These are phyloP conservation scores for Percina caprodes DNA, from an alignment of 2,113 vertebrate genomes.

Conservation along the genomic window DNA sequence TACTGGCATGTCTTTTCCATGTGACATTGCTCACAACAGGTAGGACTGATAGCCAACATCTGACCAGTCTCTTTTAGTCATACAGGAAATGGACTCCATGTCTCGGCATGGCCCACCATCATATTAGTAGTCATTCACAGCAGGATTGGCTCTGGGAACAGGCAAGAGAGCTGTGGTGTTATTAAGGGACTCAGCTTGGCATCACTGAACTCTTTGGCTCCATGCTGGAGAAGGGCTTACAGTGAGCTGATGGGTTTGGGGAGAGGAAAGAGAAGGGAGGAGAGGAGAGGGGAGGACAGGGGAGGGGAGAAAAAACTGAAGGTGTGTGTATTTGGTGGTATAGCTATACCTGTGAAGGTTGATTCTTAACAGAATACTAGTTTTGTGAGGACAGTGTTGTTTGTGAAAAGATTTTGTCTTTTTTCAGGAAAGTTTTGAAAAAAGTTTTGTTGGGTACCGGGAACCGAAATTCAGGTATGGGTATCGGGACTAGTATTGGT, in stretches of 20 bases:
- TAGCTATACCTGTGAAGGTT: slow-evolving; percentile 7
- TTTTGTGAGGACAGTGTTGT: background rate
- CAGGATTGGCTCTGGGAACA: slow-evolving; percentile 53
- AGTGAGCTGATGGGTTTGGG: slow-evolving; percentile 62
- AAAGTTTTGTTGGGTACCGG: no score
- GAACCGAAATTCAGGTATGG: no score
- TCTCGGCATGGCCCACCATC: slow-evolving; percentile 47
- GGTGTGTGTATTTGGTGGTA: slow-evolving; percentile 1
- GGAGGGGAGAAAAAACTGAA: slow-evolving; percentile 5
- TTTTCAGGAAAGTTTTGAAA: no score
- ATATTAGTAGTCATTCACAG: slow-evolving; percentile 69
- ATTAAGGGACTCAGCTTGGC: slow-evolving; percentile 78
- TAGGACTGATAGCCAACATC: slow-evolving; percentile 40
- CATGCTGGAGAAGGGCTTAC: slow-evolving; percentile 63
- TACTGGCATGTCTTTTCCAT: background rate
- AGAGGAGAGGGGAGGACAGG: background rate
- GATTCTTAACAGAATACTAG: background rate
- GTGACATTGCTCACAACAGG: slow-evolving; percentile 45
- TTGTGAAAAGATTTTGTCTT: background rate
- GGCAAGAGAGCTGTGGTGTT: slow-evolving; percentile 64
- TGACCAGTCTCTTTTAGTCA: slow-evolving; percentile 46
- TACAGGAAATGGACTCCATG: slow-evolving; percentile 53
- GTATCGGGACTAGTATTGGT: no score
- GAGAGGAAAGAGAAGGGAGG: background rate
- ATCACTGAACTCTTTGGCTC: slow-evolving; percentile 71